Conservation (phyloP, 2,113 vertebrate species). For the Larimichthys crocea region DNA sequence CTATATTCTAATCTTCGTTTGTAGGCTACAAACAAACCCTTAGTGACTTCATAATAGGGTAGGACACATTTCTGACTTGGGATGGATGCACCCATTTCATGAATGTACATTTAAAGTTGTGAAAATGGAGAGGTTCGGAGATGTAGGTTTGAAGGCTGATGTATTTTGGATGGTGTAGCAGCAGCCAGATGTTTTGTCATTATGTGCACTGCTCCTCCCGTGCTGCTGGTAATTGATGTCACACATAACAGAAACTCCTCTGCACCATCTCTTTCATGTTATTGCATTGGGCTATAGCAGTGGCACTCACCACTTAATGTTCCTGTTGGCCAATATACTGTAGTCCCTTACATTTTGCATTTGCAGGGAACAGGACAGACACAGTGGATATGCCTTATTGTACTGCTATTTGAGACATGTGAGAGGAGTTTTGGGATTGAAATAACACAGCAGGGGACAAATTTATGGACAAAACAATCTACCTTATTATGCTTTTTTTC, state of each 20-base stretch:
- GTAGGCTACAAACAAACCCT: neutral
- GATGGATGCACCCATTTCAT: neutral
- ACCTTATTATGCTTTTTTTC: neutral
- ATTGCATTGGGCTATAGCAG: neutral
- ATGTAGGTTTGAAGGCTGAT: too few species aligned
- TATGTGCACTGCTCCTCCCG: neutral
- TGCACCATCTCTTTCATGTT: neutral
- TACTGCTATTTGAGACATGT: neutral
- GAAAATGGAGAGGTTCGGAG: neutral
- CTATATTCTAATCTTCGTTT: neutral
- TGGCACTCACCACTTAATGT: neutral
- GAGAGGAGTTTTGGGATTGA: neutral
- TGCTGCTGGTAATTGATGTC: slow-evolving; percentile 24
- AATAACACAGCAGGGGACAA: neutral
- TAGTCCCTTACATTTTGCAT: neutral
- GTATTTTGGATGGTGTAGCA: neutral
- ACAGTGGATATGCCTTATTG: neutral
- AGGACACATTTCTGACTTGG: neutral
- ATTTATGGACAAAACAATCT: neutral
- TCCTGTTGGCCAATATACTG: neutral
- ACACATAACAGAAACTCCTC: slow-evolving; percentile 26
- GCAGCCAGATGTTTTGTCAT: slow-evolving; percentile 10
- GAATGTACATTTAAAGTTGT: neutral
- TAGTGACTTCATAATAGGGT: neutral
- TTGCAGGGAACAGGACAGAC: neutral